Percentiles rank a stretch among this genome's conserved stretches.
Conservation (phyloP, 1,140 invertebrate species). For the Daktulosphaira vitifoliae region DNA sequence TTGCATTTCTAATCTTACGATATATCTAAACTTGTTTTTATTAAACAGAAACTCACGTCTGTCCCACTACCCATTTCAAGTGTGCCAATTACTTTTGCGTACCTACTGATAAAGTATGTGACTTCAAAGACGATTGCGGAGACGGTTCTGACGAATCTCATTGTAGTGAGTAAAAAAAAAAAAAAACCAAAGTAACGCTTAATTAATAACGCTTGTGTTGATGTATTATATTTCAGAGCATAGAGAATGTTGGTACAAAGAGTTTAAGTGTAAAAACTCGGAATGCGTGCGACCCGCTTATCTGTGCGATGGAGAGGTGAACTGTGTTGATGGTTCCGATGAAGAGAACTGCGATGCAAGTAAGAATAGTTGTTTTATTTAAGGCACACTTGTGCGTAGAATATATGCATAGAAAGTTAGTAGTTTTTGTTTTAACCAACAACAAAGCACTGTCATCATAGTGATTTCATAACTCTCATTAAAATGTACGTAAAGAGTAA, state of each 20-base stretch:
- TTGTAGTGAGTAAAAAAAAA: conserved; percentile 40
- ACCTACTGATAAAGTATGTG: conserved; percentile 42
- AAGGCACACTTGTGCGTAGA: too few species aligned
- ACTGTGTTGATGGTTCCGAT: conserved; percentile 45
- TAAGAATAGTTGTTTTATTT: too few species aligned
- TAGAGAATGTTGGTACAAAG: conserved; percentile 43
- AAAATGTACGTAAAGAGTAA: too few species aligned
- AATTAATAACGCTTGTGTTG: not conserved
- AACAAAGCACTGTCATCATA: too few species aligned
- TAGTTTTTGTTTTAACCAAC: too few species aligned
- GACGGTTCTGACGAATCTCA: conserved; percentile 44
- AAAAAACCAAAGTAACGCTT: not conserved
- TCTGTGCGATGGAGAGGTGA: conserved; percentile 44
- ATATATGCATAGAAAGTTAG: too few species aligned
- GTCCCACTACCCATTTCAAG: conserved; percentile 44
- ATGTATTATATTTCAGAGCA: conserved; percentile 37
- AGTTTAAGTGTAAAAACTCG: conserved; percentile 45
- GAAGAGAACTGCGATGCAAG: conserved; percentile 42
- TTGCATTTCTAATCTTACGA: too few species aligned
- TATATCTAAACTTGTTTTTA: too few species aligned
- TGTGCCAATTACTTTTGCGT: conserved; percentile 44
- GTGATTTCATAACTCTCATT: too few species aligned
- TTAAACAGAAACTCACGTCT: conserved; percentile 41
- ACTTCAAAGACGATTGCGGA: conserved; percentile 44
- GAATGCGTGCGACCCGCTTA: conserved; percentile 45